A percentile compares a stretch with the other conserved stretches of the same genome.
These are phyloP conservation scores for Drosophila setifemur DNA, from an alignment of 1,140 invertebrate species.

Conservation along the genomic window DNA sequence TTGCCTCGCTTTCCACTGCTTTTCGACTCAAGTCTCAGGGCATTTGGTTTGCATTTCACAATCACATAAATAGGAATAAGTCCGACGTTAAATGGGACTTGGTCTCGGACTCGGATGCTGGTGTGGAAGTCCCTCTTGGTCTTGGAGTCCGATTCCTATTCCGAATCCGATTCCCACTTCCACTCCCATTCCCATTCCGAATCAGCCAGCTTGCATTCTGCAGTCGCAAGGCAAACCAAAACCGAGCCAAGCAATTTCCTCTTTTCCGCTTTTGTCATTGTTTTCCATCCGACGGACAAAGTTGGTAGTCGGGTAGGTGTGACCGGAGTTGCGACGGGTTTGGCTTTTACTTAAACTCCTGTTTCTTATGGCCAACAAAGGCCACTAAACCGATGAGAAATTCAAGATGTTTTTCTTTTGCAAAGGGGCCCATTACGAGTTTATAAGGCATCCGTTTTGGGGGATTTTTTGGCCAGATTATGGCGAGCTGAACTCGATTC, in stretches of 20 bases:
- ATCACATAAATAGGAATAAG: constrained; percentile 73
- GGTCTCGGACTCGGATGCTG: not conserved
- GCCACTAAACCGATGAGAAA: constrained; percentile 41
- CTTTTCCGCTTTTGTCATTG: constrained; percentile 14
- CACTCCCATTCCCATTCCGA: constrained; percentile 1
- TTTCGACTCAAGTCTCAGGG: constrained; percentile 39
- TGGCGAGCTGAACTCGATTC: constrained; percentile 39
- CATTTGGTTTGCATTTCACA: constrained; percentile 67
- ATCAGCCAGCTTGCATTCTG: constrained; percentile 26
- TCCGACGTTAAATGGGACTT: constrained; percentile 43
- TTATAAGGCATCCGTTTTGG: constrained; percentile 17
- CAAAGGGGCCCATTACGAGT: constrained; percentile 28
- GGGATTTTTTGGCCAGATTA: constrained; percentile 57
- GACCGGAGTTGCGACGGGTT: constrained; percentile 28
- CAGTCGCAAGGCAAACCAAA: not conserved
- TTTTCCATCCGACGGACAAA: constrained; percentile 31
- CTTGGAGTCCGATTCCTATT: not conserved
- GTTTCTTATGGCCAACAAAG: constrained; percentile 34
- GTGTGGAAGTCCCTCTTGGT: not conserved
- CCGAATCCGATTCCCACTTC: not conserved
- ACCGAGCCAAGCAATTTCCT: constrained; percentile 38
- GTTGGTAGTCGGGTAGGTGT: constrained; percentile 21
- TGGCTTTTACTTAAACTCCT: constrained; percentile 29
- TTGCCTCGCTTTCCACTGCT: constrained; percentile 12
- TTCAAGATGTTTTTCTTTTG: constrained; percentile 14